phyloP scores from a whole-genome alignment of 2,797 vertebrate genomes.

The Sebastes steindachneri region DNA sequence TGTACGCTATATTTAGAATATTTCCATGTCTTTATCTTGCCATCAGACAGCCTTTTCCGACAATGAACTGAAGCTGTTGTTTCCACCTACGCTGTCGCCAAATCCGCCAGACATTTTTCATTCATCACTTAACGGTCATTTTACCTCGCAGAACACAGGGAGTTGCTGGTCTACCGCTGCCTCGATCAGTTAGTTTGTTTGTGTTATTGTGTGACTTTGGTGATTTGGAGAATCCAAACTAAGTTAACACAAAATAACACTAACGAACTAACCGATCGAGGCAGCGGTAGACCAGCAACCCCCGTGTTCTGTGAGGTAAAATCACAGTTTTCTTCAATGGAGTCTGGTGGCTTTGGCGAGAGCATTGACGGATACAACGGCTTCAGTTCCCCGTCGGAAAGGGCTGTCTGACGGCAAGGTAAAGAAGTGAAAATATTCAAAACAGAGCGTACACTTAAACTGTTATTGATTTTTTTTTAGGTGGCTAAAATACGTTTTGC shows the following conservation, averaged over 20 bases:
- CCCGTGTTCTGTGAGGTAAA: background rate
- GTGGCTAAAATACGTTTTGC: background rate
- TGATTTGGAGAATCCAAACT: no score
- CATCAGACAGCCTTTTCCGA: background rate
- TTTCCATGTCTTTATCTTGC: background rate
- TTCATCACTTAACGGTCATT: no score
- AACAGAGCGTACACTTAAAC: background rate
- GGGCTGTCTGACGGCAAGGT: fast-evolving
- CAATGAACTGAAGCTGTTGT: background rate
- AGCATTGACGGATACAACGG: no score
- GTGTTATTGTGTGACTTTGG: background rate
- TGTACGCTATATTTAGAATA: fast-evolving
- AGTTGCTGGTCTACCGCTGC: background rate
- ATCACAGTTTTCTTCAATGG: fast-evolving
- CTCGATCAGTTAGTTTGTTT: background rate
- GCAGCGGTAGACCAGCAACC: background rate
- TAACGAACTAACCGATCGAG: no score
- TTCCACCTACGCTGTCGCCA: fast-evolving
- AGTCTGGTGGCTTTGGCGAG: background rate
- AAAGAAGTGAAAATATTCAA: background rate
- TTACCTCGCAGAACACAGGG: fast-evolving
- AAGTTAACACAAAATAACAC: no score
- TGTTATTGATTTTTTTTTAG: no score
- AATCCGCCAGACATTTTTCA: background rate
- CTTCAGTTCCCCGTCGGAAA: no score